Base-by-base conservation (phyloP, 2,888 invertebrate species). In the Euclidia mi region DNA sequence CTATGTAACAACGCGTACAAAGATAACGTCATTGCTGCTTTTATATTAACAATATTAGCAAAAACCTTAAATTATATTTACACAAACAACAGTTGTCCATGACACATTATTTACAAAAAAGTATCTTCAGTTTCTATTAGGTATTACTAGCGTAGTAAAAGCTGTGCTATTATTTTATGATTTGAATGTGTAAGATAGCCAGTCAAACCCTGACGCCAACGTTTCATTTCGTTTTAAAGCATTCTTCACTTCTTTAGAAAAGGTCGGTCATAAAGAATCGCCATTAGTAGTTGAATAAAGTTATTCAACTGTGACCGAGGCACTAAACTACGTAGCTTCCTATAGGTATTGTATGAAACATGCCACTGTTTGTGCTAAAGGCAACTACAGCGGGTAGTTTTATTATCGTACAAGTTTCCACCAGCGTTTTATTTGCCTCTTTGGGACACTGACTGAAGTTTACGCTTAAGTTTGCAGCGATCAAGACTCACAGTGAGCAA, bases 251-350 rank as follows among this genome's bases (percentile, higher is more conserved):
- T 17, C 31, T 34, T 9, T 31, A 18, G 12, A 43, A 38, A 47
- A 4, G 12, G 12, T 10, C 43, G 37, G 15, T 10, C 17, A 10
- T 31, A 20, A 40, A 48, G 31, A 31, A 40, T 32, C 20, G 31
- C 25, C 40, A 48, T 40, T 40, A 48, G 31, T 48, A 31, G 31
- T 40, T 64, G 42, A 67, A 67, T 65, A 25, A 51, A 56, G 56
- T 60, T 61, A 65, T 61, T 68, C 47, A 67, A 29, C 38, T 25
- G 45, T 49, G 53, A 67, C 56, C 47, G 48, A 53, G 48, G 53
- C 49, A 56, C 64, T 64, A 64, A 59, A 67, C 34, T 34, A 49
- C 35, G 52, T 53, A 47, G 47, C 37, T 50, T 60, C 17, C 18
- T n/a, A 34, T 14, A 34, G 14, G 14, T 34, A 25, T 25, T 25